Base-by-base conservation (phyloP, 2,888 invertebrate species). In the Loripinus fragilis region DNA sequence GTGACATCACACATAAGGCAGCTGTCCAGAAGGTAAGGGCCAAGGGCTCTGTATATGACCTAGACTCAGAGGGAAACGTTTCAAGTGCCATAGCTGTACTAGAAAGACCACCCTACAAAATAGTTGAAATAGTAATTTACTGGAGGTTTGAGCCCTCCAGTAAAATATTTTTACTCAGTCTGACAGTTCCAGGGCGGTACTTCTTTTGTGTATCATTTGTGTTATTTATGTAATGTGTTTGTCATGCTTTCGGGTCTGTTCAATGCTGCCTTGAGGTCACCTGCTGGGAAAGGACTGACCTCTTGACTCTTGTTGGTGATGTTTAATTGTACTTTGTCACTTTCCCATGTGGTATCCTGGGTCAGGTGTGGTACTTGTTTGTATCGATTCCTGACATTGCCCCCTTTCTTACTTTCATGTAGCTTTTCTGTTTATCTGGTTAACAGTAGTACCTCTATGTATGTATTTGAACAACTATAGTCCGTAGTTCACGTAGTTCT, bases 101-200 rank as follows among this genome's bases (percentile, higher is more conserved):
- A 2, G 86, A 76, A 60, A 86, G 71, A 15, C 77, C 83, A 12
- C 86, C 86, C 86, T 86, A 33, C 5, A 20, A 60, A 33, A 20
- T 20, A 45, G 15, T 41, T 41, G 15, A 41, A 15, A 10, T 15
- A 41, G 7, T 41, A 41, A 41, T 41, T 41, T 15, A 7, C 7
- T 41, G 7, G 41, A 10, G 7, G n/a, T n/a, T n/a, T n/a, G n/a
- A n/a, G n/a, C n/a, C n/a, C n/a, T n/a, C n/a, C n/a, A n/a, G n/a
- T n/a, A n/a, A n/a, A n/a, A n/a, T n/a, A n/a, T n/a, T n/a, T n/a
- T n/a, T n/a, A n/a, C n/a, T n/a, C n/a, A n/a, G n/a, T n/a, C n/a
- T n/a, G n/a, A n/a, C n/a, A n/a, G n/a, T n/a, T n/a, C n/a, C n/a
- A n/a, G n/a, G n/a, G n/a, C n/a, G n/a, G n/a, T n/a, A n/a, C n/a